Evolutionary conservation across 2,113 vertebrate species (phyloP).

Genomic region (Aegithalos caudatus): DNA sequence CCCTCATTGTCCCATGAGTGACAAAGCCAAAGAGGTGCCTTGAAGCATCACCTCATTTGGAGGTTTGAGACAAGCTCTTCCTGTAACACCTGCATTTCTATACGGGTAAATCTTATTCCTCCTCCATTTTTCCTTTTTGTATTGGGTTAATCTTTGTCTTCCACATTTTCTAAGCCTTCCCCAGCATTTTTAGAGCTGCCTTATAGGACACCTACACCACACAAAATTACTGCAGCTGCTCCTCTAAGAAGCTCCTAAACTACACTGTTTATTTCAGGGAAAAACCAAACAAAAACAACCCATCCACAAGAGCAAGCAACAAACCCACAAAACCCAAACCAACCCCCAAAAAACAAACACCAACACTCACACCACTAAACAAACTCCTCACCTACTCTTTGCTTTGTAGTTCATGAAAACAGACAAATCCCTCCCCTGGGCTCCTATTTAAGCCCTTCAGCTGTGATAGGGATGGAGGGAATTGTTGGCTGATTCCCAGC

Average conservation of each 20-base stretch:
- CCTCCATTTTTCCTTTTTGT: background rate
- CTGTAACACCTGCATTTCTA: background rate
- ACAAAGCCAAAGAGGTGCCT: background rate
- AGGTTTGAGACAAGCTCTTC: background rate
- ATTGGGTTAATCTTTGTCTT: background rate
- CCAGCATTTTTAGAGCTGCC: background rate
- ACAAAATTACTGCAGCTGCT: background rate
- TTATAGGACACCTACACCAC: background rate
- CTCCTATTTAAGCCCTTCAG: background rate
- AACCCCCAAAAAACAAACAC: background rate
- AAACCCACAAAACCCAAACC: background rate
- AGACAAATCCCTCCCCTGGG: accelerated
- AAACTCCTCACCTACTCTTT: background rate
- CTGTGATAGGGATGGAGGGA: background rate
- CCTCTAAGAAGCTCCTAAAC: background rate
- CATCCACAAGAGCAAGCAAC: background rate
- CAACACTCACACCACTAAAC: background rate
- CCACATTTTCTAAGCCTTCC: background rate
- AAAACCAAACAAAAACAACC: background rate
- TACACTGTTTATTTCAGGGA: background rate
- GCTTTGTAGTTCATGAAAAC: background rate
- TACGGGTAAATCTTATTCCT: background rate
- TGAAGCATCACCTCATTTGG: background rate
- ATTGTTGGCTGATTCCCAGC: background rate
- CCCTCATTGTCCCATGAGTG: accelerated